Percentiles rank a stretch among this genome's conserved stretches.
phyloP scores from a whole-genome alignment of 1,140 invertebrate genomes.

The Dendroctonus ponderosae region DNA sequence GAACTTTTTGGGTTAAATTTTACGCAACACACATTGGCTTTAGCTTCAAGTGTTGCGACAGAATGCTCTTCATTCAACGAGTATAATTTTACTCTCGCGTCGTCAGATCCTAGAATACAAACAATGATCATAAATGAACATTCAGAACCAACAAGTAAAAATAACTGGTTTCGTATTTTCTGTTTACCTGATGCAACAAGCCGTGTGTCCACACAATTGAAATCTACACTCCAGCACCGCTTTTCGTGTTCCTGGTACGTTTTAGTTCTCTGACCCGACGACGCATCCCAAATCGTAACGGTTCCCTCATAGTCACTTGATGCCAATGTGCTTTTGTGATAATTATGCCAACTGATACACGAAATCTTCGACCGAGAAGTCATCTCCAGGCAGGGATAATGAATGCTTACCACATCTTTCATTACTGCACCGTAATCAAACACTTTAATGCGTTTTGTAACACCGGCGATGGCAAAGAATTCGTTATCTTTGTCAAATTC shows the following conservation, averaged over 20 bases:
- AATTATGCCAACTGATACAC: constrained; percentile 92
- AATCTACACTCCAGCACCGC: constrained; percentile 95
- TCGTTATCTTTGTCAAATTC: constrained; percentile 97
- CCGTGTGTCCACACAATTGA: constrained; percentile 88
- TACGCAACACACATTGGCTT: constrained; percentile 95
- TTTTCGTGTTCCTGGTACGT: constrained; percentile 91
- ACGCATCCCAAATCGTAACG: constrained; percentile 91
- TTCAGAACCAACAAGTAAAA: neutral
- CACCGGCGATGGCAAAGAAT: constrained; percentile 94
- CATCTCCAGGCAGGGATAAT: constrained; percentile 93
- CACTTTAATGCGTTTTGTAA: constrained; percentile 93
- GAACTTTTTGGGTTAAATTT: constrained; percentile 91
- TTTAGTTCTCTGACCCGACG: constrained; percentile 71
- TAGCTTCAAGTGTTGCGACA: constrained; percentile 82
- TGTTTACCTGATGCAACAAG: constrained; percentile 72
- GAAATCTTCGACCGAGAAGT: constrained; percentile 93
- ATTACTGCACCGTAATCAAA: constrained; percentile 88
- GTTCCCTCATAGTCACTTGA: constrained; percentile 96
- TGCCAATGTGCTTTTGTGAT: constrained; percentile 81
- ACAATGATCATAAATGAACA: neutral
- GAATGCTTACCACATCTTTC: constrained; percentile 78
- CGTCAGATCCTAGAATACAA: constrained; percentile 73
- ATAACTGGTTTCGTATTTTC: neutral
- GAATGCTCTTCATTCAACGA: constrained; percentile 85
- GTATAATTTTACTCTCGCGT: constrained; percentile 93